Evolutionary conservation across 35 echinoderm and acorn worm species (phyloP).

Genomic region (Heliocidaris tuberculata): DNA sequence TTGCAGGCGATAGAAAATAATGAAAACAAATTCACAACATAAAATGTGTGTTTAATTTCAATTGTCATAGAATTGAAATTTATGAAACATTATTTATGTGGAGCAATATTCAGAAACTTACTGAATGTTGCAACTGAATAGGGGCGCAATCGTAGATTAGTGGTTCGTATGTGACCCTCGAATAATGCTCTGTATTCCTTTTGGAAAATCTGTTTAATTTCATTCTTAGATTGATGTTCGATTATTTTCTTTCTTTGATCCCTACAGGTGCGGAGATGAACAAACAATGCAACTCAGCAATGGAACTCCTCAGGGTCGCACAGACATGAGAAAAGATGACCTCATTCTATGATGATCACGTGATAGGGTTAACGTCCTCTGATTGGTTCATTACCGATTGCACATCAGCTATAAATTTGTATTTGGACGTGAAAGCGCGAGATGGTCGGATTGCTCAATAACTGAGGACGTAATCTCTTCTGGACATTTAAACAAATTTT

Average conservation of each 20-base stretch:
- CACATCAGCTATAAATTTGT: too few species aligned
- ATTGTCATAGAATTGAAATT: too few species aligned
- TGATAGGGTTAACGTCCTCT: background rate
- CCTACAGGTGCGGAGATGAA: slow-evolving; percentile 56
- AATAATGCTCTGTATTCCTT: too few species aligned
- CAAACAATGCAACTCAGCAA: slow-evolving; percentile 55
- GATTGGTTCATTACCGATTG: background rate
- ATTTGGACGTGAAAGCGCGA: background rate
- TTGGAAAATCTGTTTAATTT: background rate
- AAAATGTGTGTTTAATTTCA: too few species aligned
- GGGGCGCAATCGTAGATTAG: too few species aligned
- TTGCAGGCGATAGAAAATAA: too few species aligned
- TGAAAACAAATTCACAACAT: too few species aligned
- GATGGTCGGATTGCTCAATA: background rate
- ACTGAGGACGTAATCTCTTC: background rate
- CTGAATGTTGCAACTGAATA: too few species aligned
- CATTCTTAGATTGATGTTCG: background rate
- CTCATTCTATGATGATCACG: slow-evolving; percentile 20
- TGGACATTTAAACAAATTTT: background rate
- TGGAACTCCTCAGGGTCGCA: slow-evolving; percentile 72
- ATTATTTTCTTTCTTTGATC: background rate
- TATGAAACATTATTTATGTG: too few species aligned
- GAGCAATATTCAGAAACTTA: too few species aligned
- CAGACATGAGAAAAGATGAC: slow-evolving; percentile 68
- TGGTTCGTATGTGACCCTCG: too few species aligned